These are phyloP conservation scores for Galerucella pusilla DNA, from an alignment of 2,888 invertebrate genomes.

Conservation along the genomic window DNA sequence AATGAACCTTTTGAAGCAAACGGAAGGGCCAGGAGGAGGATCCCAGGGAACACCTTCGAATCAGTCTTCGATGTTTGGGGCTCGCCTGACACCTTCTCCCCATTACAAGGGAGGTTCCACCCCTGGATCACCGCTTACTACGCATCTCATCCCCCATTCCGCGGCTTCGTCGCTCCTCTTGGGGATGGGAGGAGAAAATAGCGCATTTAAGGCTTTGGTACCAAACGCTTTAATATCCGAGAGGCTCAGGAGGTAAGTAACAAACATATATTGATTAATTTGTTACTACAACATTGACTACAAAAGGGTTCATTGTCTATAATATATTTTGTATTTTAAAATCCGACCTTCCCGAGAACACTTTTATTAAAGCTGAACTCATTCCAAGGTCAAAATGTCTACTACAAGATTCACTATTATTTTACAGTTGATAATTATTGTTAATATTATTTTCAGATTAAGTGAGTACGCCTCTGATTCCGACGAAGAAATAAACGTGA, in stretches of 20 bases:
- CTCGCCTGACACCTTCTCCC: slow-evolving; percentile 69
- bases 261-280: background rate
- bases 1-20: slow-evolving; percentile 90
- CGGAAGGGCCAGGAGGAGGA: slow-evolving; percentile 59
- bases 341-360: too few relatives aligned
- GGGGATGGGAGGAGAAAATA: slow-evolving; percentile 89
- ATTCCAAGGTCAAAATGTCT: background rate
- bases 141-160: slow-evolving; percentile 66
- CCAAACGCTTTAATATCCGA: slow-evolving; percentile 71
- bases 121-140: slow-evolving; percentile 72
- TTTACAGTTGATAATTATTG: background rate
- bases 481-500: slow-evolving; percentile 88
- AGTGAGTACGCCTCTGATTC: slow-evolving; percentile 70
- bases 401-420: background rate
- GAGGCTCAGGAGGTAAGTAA: slow-evolving; percentile 64
- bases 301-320: too few relatives aligned
- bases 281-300: background rate
- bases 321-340: too few relatives aligned
- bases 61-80: slow-evolving; percentile 62
- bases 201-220: slow-evolving; percentile 84
- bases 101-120: slow-evolving; percentile 71
- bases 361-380: too few relatives aligned
- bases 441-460: slow-evolving; percentile 46
- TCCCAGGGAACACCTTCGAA: slow-evolving; percentile 55
- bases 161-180: slow-evolving; percentile 62